Base-by-base conservation (phyloP, 2,888 invertebrate genomes). In the Caenorhabditis japonica region DNA sequence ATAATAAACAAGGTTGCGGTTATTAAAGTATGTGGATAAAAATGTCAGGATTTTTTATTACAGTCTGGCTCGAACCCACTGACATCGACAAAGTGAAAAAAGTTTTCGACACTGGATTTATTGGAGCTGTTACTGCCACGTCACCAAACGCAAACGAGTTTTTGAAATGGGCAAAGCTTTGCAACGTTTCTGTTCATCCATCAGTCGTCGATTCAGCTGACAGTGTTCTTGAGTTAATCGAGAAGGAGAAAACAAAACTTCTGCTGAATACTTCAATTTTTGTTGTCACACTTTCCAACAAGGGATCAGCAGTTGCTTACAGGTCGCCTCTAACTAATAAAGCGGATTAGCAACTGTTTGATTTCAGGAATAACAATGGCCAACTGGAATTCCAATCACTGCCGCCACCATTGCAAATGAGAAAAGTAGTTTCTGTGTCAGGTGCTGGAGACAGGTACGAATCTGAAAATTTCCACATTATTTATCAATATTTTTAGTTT, bases 31-130 rank as follows among this genome's bases (percentile, higher is more conserved):
- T n/a, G n/a, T n/a, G n/a, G n/a, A n/a, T n/a, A n/a, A n/a, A n/a
- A n/a, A n/a, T n/a, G n/a, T n/a, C n/a, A n/a, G 46, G 41, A 71
- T 23, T 36, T 33, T 15, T 21, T 13, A 15, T 56, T 56, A 38
- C 82, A 89, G 89, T 90, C 7, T 89, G 88, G 88, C 89, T 88
- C 79, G 90, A 90, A 51, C 89, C 90, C 0, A 88, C 90, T 4
- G 89, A 90, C 72, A 68, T 87, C 3, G 73, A 84, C 43, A 89
- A 89, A 69, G 88, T 88, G 7, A 38, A 59, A 1, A 89, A 88
- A 62, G 84, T 88, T 23, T 87, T 89, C 64, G 73, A 79, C 41
- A 82, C 80, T 1, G 70, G 77, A 3, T 17, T 47, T 0, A 61
- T 76, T 38, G 55, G 58, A 2, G 46, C 62, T 7, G 49, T 82